Percentiles rank a stretch among this genome's conserved stretches.
Evolutionary conservation across 2,888 invertebrate genomes (phyloP).

Genomic region (Orchesellides sinensis): DNA sequence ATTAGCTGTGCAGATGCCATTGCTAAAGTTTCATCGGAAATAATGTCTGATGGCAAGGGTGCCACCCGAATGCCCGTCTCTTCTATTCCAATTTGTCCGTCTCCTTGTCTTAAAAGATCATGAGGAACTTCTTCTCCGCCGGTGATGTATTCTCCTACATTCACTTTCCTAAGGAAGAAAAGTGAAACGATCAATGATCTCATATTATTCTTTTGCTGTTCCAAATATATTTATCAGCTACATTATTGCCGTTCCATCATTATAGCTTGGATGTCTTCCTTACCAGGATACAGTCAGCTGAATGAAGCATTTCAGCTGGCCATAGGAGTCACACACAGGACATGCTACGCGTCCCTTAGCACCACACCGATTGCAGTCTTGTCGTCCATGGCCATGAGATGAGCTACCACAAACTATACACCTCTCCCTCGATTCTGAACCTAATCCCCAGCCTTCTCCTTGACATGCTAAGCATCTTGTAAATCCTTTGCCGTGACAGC

Average conservation of each 20-base stretch:
- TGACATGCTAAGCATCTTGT: conserved; percentile 78
- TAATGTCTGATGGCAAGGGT: conserved; percentile 78
- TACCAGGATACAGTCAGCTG: conserved; percentile 78
- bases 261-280: conserved; percentile 50
- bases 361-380: conserved; percentile 77
- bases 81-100: conserved; percentile 79
- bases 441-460: conserved; percentile 77
- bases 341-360: conserved; percentile 78
- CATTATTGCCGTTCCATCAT: too few species aligned
- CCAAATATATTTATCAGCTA: too few species aligned
- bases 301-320: conserved; percentile 78
- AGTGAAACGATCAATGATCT: too few species aligned
- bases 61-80: conserved; percentile 78
- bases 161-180: conserved; percentile 77
- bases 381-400: conserved; percentile 76
- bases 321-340: conserved; percentile 77
- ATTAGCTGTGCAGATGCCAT: conserved; percentile 78
- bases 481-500: conserved; percentile 78
- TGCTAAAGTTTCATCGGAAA: conserved; percentile 78
- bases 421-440: conserved; percentile 76
- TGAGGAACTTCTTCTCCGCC: conserved; percentile 76
- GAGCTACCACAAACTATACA: conserved; percentile 77
- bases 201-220: too few species aligned
- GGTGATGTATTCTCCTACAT: conserved; percentile 78
- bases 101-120: conserved; percentile 77